Conservation (phyloP, 1,140 invertebrate species). For the Drosophila nebulosa region DNA sequence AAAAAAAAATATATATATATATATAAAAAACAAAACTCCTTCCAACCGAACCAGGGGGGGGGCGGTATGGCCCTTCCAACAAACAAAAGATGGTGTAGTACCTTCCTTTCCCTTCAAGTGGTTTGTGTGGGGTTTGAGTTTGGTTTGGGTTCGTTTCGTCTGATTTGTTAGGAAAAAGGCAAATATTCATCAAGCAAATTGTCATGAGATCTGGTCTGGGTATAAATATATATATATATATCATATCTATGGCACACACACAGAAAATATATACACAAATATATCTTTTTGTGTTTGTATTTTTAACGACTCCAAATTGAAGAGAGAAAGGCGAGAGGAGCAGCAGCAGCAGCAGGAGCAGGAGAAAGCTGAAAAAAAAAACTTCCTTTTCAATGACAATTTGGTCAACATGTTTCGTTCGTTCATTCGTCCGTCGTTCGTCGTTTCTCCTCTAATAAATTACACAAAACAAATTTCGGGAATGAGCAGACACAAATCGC, state of each 20-base stretch:
- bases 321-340: constrained; percentile 4
- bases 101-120: constrained; percentile 10
- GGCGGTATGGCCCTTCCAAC: background rate
- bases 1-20: constrained; percentile 26
- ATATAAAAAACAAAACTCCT: constrained; percentile 12
- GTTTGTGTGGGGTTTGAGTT: constrained; percentile 34
- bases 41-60: no score
- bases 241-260: background rate
- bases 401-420: constrained; percentile 70
- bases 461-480: constrained; percentile 56
- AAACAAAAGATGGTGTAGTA: background rate
- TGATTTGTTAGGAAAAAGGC: constrained; percentile 71
- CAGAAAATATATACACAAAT: constrained; percentile 20
- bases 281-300: constrained; percentile 25
- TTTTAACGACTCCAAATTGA: constrained; percentile 27
- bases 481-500: constrained; percentile 47
- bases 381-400: constrained; percentile 74
- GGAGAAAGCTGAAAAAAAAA: constrained; percentile 18
- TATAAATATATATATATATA: constrained; percentile 28
- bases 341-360: background rate
- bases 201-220: constrained; percentile 7
- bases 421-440: no score
- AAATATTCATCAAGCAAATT: constrained; percentile 75
- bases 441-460: constrained; percentile 73
- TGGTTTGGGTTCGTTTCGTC: constrained; percentile 13